These are phyloP conservation scores for Gymnodraco acuticeps DNA, from an alignment of 2,797 vertebrate species.

Conservation along the genomic window DNA sequence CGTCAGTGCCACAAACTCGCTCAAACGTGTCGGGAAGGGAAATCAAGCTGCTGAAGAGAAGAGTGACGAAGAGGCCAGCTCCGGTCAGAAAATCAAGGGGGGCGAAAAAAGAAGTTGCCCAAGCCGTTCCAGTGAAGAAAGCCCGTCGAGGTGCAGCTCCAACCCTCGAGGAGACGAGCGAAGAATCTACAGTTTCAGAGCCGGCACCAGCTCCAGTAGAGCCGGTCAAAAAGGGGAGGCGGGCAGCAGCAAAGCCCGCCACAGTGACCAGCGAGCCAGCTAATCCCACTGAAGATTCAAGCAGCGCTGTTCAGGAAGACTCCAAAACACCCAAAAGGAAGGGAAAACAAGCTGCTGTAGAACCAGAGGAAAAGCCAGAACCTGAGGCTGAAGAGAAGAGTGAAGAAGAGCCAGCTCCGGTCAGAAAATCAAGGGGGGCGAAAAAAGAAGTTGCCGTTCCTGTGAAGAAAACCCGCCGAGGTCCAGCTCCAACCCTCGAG, in stretches of 20 bases:
- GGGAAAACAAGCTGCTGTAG: too few relatives aligned
- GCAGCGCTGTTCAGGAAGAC: constrained; percentile 8
- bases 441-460: too few relatives aligned
- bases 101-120: constrained; percentile 30
- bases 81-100: constrained; percentile 56
- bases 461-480: too few relatives aligned
- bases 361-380: too few relatives aligned
- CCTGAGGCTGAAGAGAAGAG: too few relatives aligned
- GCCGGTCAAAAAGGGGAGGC: constrained; percentile 57
- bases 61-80: not conserved
- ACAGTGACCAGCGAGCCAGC: not conserved
- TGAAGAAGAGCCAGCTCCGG: too few relatives aligned
- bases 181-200: constrained; percentile 34
- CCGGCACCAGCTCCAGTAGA: constrained; percentile 15
- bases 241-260: constrained; percentile 47
- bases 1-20: constrained; percentile 40
- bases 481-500: too few relatives aligned
- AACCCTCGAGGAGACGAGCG: constrained; percentile 9
- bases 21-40: constrained; percentile 51
- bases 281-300: not conserved
- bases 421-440: too few relatives aligned
- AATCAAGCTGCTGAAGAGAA: constrained; percentile 37
- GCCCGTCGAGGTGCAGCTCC: constrained; percentile 46
- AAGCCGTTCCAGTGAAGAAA: constrained; percentile 63
- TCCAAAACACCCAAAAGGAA: constrained; percentile 46